A percentile compares a stretch with the other conserved stretches of the same genome.
Conservation (phyloP, 2,888 invertebrate species). For the Brachynemurus nebulosus region DNA sequence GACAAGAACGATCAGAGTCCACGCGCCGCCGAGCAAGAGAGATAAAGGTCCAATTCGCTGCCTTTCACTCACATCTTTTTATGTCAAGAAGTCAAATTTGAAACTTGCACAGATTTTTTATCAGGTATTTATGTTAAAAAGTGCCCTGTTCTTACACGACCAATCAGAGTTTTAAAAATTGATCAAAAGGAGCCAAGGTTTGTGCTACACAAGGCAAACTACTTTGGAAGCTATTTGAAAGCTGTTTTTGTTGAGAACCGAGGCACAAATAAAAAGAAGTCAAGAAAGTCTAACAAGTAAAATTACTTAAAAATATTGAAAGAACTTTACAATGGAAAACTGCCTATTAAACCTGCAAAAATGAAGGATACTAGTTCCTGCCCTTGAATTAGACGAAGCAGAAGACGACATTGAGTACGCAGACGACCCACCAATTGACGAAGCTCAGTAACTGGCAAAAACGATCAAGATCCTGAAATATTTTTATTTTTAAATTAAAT, state of each 20-base stretch:
- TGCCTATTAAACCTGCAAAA: constrained; percentile 2
- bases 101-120: not conserved
- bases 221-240: constrained; percentile 2
- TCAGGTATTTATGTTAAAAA: not conserved
- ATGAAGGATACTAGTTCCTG: constrained; percentile 1
- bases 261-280: not conserved
- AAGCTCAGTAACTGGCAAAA: constrained; percentile 1
- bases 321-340: not conserved
- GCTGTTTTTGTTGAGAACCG: not conserved
- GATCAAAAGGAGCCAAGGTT: constrained; percentile 1
- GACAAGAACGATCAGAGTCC: too few species aligned
- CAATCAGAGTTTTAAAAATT: too few species aligned
- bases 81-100: not conserved
- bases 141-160: constrained; percentile 1
- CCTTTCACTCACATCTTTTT: too few species aligned
- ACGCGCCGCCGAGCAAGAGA: too few species aligned
- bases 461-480: not conserved
- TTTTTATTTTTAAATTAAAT: not conserved
- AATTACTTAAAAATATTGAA: not conserved
- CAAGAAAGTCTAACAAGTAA: constrained; percentile 1
- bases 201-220: not conserved
- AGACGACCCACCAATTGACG: constrained; percentile 2
- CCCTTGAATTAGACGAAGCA: not conserved
- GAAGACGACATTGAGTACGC: not conserved
- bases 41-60: too few species aligned